Percentiles rank a stretch among this genome's conserved stretches.
Conservation (phyloP, 2,113 vertebrate genomes). For the Prunella fulvescens region DNA sequence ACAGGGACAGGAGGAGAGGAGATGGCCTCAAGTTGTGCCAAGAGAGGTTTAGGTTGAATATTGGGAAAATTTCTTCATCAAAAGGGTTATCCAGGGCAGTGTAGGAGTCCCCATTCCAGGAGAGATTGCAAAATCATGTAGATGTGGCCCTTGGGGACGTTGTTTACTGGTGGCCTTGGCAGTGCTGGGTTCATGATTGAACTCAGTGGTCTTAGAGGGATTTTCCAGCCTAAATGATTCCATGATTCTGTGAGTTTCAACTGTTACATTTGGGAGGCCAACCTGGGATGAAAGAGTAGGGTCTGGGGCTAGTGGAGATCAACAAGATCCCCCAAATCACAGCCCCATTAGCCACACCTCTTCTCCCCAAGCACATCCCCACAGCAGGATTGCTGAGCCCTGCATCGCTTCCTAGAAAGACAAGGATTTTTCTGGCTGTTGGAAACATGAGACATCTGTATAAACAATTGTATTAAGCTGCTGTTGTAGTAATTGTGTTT, state of each 20-base stretch:
- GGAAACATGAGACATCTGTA: not conserved
- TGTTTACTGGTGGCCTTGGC: not conserved
- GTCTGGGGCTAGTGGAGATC: not conserved
- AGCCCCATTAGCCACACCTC: not conserved
- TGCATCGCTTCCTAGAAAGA: not conserved
- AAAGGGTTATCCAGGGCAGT: not conserved
- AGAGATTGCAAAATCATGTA: not conserved
- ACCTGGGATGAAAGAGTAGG: not conserved
- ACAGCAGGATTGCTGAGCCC: not conserved
- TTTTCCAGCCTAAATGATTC: not conserved
- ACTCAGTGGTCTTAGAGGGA: not conserved
- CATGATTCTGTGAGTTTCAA: not conserved
- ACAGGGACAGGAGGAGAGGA: not conserved
- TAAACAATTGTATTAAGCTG: conserved; percentile 32
- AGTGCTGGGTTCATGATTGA: not conserved
- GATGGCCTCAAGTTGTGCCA: not conserved
- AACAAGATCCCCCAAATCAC: not conserved
- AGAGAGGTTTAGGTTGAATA: not conserved
- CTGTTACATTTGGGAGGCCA: not conserved
- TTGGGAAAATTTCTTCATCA: not conserved
- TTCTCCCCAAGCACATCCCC: not conserved
- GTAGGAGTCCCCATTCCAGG: not conserved
- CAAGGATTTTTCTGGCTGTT: not conserved
- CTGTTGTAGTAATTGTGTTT: conserved; percentile 57
- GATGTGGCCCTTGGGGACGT: not conserved